These are phyloP conservation scores for Myotis davidii DNA, from an alignment of 2,113 vertebrate genomes.

Conservation along the genomic window DNA sequence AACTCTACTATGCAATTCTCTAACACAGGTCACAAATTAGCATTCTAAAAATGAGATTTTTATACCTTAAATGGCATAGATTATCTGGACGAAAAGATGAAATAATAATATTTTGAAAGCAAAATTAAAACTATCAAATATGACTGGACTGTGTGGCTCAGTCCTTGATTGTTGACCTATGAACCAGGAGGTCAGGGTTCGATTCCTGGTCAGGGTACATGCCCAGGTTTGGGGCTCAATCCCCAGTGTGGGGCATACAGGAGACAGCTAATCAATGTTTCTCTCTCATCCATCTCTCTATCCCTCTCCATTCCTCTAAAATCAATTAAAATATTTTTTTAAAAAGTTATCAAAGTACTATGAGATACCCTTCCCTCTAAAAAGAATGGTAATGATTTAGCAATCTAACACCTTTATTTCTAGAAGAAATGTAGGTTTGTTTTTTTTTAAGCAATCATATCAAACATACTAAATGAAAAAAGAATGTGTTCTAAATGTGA, in stretches of 20 bases:
- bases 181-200: no score
- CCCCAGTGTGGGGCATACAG: no score
- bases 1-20: neutral
- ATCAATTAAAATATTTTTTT: no score
- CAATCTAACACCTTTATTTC: slow-evolving; percentile 17
- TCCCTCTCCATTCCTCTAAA: no score
- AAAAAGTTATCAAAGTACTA: neutral
- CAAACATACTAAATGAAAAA: slow-evolving; percentile 6
- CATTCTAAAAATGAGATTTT: slow-evolving; percentile 35
- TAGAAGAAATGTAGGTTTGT: slow-evolving; percentile 21
- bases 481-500: slow-evolving; percentile 31
- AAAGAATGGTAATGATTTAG: neutral
- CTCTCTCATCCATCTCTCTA: no score
- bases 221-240: no score
- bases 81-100: neutral
- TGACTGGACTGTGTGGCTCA: no score
- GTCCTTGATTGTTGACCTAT: no score
- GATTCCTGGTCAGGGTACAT: no score
- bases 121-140: slow-evolving; percentile 34
- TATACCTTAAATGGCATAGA: neutral
- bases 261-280: no score
- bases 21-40: neutral
- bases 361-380: neutral
- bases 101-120: slow-evolving; percentile 4
- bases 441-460: slow-evolving; percentile 33